Base-by-base conservation (phyloP, 1,140 invertebrate genomes). In the Ceratoteleas bidentatus region DNA sequence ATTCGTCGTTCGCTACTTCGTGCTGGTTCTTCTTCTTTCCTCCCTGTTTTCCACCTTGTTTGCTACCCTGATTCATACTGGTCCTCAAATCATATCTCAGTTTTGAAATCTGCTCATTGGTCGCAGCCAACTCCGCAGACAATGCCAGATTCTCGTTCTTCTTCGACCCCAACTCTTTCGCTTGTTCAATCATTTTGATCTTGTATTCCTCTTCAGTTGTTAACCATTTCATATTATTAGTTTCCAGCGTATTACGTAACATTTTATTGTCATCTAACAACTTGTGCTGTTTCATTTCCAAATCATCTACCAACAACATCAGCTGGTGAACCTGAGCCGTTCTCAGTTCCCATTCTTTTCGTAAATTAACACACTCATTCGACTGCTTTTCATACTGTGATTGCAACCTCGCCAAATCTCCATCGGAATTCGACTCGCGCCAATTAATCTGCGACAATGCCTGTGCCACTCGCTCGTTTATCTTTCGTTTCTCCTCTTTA, bases 201-300 rank as follows among this genome's bases (percentile, higher is more conserved):
- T 81, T 76, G 11, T 72, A 72, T 5, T 76, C 70, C 14, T 81
- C 78, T 7, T 81, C 70, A 7, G 33, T 15, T 32, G 69, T 58
- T 16, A 81, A 43, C 65, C 64, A 70, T 0, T 68, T 32, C 70
- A 75, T 81, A 9, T 75, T 75, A 3, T 75, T 81, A 2, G 7
- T 43, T 16, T 81, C 13, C 11, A 81, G 8, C 0, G 65, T 75
- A 0, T 10, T 24, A 0, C 70, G 13, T 10, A 81, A 60, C 78
- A 70, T 75, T n/a, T 75, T 75, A 60, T 81, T 81, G 14, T 75
- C 77, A n/a, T 81, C 77, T 11, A 81, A 24, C 0, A 81, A 6
- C 10, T 74, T 81, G 2, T 79, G 11, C 14, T 78, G 75, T 13
- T 79, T 83, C 49, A 70, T 47, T 57, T 75, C 76, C 6, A 70